These are phyloP conservation scores for Eubucco bourcierii DNA, from an alignment of 2,113 vertebrate species.

Conservation along the genomic window DNA sequence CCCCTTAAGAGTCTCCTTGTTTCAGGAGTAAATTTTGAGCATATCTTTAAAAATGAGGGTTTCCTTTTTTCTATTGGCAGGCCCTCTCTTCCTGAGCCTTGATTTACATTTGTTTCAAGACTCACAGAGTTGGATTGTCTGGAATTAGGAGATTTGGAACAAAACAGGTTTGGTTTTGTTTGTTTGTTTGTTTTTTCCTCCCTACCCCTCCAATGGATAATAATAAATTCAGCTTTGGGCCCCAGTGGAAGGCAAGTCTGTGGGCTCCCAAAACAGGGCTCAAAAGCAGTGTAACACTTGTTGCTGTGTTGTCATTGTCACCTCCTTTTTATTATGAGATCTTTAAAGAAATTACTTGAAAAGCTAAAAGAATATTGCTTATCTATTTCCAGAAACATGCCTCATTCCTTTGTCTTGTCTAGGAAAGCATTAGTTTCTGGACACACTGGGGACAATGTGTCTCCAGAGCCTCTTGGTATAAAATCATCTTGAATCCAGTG, in stretches of 20 bases:
- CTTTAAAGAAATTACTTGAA: neutral
- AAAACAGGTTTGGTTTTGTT: too few relatives aligned
- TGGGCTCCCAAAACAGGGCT: neutral
- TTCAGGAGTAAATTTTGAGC: neutral
- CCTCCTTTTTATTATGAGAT: neutral
- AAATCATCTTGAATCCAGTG: slow-evolving; percentile 41
- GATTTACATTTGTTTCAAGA: slow-evolving; percentile 37
- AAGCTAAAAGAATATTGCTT: neutral
- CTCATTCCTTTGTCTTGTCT: neutral
- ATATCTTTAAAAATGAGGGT: slow-evolving; percentile 22
- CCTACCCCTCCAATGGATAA: neutral
- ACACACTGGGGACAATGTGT: neutral
- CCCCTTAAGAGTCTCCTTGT: neutral
- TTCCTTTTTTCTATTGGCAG: neutral
- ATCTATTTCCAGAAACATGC: neutral
- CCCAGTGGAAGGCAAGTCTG: neutral
- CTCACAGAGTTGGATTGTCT: slow-evolving; percentile 6
- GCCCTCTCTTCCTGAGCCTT: neutral
- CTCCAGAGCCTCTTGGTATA: neutral
- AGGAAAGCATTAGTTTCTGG: neutral
- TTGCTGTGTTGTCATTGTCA: neutral
- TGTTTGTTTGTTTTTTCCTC: accelerated
- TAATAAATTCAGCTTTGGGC: neutral
- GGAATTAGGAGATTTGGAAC: slow-evolving; percentile 29
- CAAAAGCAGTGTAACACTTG: neutral